Base-by-base conservation (phyloP, 2,888 invertebrate species). In the Agrenia bidenticulata region DNA sequence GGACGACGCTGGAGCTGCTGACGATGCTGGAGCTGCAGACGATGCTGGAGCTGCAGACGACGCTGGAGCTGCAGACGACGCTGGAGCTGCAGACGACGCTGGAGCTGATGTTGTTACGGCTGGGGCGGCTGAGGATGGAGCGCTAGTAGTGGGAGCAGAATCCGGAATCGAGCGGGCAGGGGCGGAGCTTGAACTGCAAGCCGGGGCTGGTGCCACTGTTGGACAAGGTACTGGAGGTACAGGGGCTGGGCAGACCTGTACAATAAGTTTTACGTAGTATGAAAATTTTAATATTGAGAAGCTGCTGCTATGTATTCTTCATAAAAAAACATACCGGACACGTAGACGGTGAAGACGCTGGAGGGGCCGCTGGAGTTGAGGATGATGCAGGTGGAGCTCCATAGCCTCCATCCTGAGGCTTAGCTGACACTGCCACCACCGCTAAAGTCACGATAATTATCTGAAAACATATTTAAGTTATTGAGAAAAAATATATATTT, bases 351-450 rank as follows among this genome's bases (percentile, higher is more conserved):
- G 27, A 11, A 27, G 55, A 26, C 4, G 32, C 11, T 27, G 55
- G 26, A 17, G 7, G 27, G 9, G 32, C 55, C 26, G 26, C 26
- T 11, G 55, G 55, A 17, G 55, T 49, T 21, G 60, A 17, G 60
- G 50, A 11, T 2, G 4, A 49, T 13, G 45, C 11, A 7, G 61
- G 2, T 23, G 37, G 2, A 19, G 53, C 21, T 7, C 39, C 37
- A 27, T 11, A 4, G 32, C 21, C 51, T 50, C 60, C 60, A n/a
- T n/a, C 26, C 13, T 50, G 60, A 19, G 60, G 51, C n/a, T 60
- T 37, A 21, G 50, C 60, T 21, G 51, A 32, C 17, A 51, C 60
- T 2, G 51, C 23, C 4, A 32, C 37, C 23, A 51, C 19, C 23
- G 50, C 49, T 24, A 60, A 23, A 32, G 60, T 37, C 37, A 60